A percentile compares a stretch with the other conserved stretches of the same genome.
phyloP scores from a whole-genome alignment of 2,797 vertebrate genomes.

The Presbytis comata region DNA sequence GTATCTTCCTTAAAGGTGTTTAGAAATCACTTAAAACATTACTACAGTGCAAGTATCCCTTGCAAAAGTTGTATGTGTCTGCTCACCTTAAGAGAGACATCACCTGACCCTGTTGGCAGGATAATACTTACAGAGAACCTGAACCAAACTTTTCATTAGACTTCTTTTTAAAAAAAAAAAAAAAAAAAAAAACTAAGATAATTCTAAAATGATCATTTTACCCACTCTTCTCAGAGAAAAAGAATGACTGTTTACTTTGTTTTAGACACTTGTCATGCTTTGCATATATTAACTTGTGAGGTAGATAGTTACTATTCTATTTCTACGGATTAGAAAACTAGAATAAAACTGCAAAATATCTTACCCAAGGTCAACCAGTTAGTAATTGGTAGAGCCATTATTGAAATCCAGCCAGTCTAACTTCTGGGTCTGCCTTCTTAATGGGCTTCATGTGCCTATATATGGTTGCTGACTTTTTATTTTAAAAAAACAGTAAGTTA shows the following conservation, averaged over 20 bases:
- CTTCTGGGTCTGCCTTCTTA: neutral
- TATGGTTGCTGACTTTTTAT: neutral
- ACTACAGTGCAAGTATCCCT: neutral
- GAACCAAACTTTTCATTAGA: neutral
- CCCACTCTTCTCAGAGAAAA: neutral
- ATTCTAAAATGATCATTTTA: neutral
- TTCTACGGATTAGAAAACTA: constrained; percentile 21
- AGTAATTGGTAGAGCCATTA: neutral
- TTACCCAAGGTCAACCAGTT: neutral
- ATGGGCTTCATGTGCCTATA: neutral
- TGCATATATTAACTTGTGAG: neutral
- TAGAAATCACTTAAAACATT: neutral
- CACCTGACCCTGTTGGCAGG: neutral
- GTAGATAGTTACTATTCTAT: neutral
- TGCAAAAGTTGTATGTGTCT: neutral
- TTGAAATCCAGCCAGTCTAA: neutral
- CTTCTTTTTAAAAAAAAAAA: neutral
- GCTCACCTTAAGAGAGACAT: neutral
- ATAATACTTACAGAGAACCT: neutral
- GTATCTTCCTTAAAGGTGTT: neutral
- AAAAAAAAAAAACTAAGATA: neutral
- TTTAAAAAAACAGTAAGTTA: neutral
- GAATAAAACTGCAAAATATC: neutral
- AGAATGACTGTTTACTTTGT: neutral
- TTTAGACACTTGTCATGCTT: neutral